phyloP scores from a whole-genome alignment of 2,113 vertebrate species.

The Ahaetulla prasina region DNA sequence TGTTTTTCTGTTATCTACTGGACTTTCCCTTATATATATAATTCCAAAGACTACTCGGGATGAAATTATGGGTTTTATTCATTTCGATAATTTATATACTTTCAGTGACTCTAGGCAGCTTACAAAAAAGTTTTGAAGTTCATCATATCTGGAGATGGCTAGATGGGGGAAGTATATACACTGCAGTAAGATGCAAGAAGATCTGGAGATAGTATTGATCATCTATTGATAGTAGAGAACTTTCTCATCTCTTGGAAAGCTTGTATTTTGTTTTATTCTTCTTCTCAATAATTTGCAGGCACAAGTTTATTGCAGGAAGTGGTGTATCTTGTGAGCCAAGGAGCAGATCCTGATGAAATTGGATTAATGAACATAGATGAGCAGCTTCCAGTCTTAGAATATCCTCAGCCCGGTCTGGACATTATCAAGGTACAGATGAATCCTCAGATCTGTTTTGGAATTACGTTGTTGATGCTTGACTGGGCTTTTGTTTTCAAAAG shows the following conservation, averaged over 20 bases:
- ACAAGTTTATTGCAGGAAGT: conserved; percentile 96
- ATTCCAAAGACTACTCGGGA: neutral
- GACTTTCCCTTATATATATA: neutral
- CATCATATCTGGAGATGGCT: neutral
- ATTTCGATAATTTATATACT: neutral
- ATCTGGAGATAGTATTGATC: conserved; percentile 14
- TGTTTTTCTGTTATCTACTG: neutral
- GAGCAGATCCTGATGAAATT: conserved; percentile 94
- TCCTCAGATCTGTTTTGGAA: conserved; percentile 16
- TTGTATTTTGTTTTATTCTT: conserved; percentile 34
- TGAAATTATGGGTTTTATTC: neutral
- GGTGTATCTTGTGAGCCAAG: conserved; percentile 96
- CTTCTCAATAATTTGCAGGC: conserved; percentile 65
- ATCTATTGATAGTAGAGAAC: conserved; percentile 12
- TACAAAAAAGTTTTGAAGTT: neutral
- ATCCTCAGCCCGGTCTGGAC: conserved; percentile 93
- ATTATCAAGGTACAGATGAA: conserved; percentile 88
- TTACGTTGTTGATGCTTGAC: neutral
- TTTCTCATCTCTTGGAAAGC: conserved; percentile 36
- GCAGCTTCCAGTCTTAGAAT: conserved; percentile 94
- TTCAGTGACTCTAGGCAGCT: neutral
- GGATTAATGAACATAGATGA: conserved; percentile 99
- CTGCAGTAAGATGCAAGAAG: neutral
- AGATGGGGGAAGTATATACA: neutral
- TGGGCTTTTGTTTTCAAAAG: conserved; percentile 15